phyloP scores from a whole-genome alignment of 1,140 invertebrate genomes.

The Oncopodura yosiiana region DNA sequence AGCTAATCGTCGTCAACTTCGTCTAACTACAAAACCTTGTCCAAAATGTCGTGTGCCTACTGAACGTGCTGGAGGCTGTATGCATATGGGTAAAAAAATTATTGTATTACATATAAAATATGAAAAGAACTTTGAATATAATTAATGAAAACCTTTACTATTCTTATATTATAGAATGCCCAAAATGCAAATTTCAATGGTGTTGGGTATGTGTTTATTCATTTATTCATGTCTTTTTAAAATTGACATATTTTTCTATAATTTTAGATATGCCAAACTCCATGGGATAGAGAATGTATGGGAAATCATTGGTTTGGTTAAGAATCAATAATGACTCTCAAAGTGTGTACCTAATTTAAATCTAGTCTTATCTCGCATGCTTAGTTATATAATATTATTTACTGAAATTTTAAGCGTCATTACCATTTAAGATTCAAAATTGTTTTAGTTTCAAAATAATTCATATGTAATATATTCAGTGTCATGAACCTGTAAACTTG shows the following conservation, averaged over 20 bases:
- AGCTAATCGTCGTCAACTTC: constrained; percentile 61
- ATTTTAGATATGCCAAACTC: background rate
- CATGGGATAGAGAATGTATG: constrained; percentile 25
- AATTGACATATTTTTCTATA: too few relatives aligned
- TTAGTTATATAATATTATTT: too few relatives aligned
- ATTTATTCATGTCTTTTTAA: too few relatives aligned
- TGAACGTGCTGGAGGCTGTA: constrained; percentile 58
- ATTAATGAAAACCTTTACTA: background rate
- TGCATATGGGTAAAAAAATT: constrained; percentile 16
- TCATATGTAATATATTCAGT: too few relatives aligned
- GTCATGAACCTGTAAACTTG: too few relatives aligned
- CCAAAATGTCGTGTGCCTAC: constrained; percentile 77
- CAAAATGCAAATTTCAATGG: constrained; percentile 31
- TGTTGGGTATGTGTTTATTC: constrained; percentile 34
- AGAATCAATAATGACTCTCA: too few relatives aligned
- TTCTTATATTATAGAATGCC: constrained; percentile 25
- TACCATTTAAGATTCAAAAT: too few relatives aligned
- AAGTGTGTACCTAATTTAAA: too few relatives aligned
- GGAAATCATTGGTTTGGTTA: constrained; percentile 35
- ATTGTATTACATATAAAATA: too few relatives aligned
- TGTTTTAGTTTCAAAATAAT: too few relatives aligned
- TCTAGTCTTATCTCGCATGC: too few relatives aligned
- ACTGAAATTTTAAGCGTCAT: too few relatives aligned
- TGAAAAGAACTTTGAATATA: background rate
- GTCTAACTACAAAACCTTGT: constrained; percentile 73